These are phyloP conservation scores for Oreochromis grahami DNA, from an alignment of 2,797 vertebrate genomes.

Conservation along the genomic window DNA sequence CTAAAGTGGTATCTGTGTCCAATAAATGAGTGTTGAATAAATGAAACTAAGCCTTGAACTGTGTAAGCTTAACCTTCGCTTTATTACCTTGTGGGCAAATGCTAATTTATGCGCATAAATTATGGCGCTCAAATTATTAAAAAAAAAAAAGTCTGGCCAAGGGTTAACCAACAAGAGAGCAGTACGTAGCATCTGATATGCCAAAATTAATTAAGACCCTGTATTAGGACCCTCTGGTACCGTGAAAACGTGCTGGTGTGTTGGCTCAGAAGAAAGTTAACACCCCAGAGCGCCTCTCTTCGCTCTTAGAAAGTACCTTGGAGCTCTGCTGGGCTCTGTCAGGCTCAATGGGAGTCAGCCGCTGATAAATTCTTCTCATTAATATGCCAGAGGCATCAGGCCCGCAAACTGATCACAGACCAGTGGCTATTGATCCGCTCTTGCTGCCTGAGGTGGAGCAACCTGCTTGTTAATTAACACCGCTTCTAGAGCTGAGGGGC, in stretches of 20 bases:
- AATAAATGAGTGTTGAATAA: not conserved
- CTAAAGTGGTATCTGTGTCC: not conserved
- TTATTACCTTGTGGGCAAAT: not conserved
- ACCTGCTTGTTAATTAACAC: slow-evolving; percentile 62
- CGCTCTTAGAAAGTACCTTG: not conserved
- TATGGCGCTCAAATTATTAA: not conserved
- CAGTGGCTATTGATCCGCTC: slow-evolving; percentile 65
- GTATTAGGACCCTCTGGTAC: not conserved
- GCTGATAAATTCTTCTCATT: slow-evolving; percentile 61
- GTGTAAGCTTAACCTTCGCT: not conserved
- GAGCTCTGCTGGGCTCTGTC: not conserved
- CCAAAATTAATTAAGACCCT: not conserved
- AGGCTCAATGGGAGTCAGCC: slow-evolving; percentile 28
- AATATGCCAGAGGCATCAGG: slow-evolving; percentile 34
- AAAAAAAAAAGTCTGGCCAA: not conserved
- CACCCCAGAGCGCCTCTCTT: not conserved
- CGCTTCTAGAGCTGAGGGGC: slow-evolving; percentile 30
- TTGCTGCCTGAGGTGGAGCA: slow-evolving; percentile 31
- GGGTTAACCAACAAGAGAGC: not conserved
- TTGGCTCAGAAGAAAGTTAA: not conserved
- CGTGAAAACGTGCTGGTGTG: not conserved
- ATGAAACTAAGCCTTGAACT: not conserved
- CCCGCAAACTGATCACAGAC: slow-evolving; percentile 63
- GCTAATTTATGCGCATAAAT: not conserved
- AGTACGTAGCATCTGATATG: not conserved